Evolutionary conservation across 2,797 vertebrate species (phyloP), one percentile per base, ranked within the genome.

Genomic region (Mormyrus hasselquistii): DNA sequence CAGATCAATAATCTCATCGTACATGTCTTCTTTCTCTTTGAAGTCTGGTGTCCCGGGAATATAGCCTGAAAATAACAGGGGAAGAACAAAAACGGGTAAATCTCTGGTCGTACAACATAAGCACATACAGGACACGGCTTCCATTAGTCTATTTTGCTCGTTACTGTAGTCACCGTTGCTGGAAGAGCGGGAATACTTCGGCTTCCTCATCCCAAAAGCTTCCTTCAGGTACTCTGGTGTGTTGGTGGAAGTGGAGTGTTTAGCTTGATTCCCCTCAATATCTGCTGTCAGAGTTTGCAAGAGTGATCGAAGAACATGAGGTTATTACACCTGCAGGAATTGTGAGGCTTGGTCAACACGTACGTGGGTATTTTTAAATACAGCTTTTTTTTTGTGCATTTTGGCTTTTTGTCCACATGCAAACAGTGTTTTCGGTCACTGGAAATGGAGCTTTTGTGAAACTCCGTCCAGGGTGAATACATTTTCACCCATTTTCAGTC

Each of bases 21-120:
- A 97, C 98, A 99, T 98, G 90, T 97, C 97, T 92, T 99, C 97
- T 87, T 97, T 98, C 83, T 97, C 97, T 93, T 96, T 96, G 94
- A 94, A 96, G 92, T 96, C 93, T 0, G 94, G 94, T 22, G 95
- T 93, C 86, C 95, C 93, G 25, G 95, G 94, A 86, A 95, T 87
- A 41, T 96, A 96, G 89, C 97, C 98, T 99, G 91, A 22, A 91
- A 90, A 84, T 84, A 41, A 44, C 50, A 38, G 8, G 25, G 87
- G 65, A 5, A 83, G 12, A 53, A 88, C 12, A 87, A 12, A 86
- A 69, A 10, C 0, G 4, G 25, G 19, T n/a, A 16, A 79, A 19
- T 55, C 19, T 79, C 73, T 44, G 49, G 12, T n/a, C 4, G 19
- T 44, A 47, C 16, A 10, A 14, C n/a, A 83, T 44, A 47, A 59